Conservation (phyloP, 2,797 vertebrate species). For the Avahi laniger region DNA sequence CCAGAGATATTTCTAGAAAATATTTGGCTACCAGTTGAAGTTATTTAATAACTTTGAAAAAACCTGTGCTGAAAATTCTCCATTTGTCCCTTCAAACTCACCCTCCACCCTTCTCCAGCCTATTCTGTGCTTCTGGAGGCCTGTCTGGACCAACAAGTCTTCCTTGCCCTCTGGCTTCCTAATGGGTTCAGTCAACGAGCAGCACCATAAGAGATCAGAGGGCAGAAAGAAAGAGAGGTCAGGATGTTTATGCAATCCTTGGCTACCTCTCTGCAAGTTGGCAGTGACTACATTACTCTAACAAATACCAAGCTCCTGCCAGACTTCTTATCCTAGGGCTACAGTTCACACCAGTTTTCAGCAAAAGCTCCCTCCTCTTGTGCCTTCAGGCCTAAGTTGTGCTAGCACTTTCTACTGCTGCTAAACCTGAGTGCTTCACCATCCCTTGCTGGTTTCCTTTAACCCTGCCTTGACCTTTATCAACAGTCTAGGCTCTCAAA, state of each 20-base stretch:
- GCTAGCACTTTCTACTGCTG: not conserved
- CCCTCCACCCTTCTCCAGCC: not conserved
- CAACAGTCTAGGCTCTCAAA: not conserved
- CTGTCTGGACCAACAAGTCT: not conserved
- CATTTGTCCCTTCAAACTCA: not conserved
- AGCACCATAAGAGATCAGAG: not conserved
- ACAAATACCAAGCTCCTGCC: not conserved
- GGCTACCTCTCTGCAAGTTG: not conserved
- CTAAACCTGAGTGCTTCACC: too few relatives aligned
- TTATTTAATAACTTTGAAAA: not conserved
- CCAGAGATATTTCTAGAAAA: slow-evolving; percentile 10
- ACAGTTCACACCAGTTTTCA: not conserved
- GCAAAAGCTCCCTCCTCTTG: not conserved
- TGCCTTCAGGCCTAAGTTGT: not conserved
- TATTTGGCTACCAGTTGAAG: not conserved
- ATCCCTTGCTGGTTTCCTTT: not conserved
- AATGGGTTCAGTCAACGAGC: not conserved
- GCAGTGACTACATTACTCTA: not conserved
- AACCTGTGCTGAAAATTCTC: not conserved
- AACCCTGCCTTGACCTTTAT: not conserved
- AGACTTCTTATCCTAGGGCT: not conserved
- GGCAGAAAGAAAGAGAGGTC: not conserved
- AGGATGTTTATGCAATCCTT: not conserved
- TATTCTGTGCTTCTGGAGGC: not conserved
- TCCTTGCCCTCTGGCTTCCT: not conserved